Conservation (phyloP, 2,888 invertebrate species). For the Microplitis manilae region DNA sequence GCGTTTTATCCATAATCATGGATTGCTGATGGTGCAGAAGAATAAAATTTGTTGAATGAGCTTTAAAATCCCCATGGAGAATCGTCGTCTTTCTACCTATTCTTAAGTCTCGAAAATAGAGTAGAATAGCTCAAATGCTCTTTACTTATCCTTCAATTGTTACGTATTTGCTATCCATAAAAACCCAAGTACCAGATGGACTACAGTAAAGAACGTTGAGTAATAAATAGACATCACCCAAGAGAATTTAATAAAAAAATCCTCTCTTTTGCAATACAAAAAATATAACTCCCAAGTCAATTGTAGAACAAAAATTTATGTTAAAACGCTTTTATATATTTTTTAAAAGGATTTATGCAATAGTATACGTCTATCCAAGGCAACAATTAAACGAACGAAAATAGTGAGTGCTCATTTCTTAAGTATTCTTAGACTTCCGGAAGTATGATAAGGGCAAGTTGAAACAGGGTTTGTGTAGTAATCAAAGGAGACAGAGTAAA, state of each 20-base stretch:
- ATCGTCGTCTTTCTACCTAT: not conserved
- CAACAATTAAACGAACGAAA: not conserved
- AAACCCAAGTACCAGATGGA: not conserved
- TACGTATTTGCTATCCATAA: not conserved
- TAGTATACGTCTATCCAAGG: not conserved
- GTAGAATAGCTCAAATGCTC: not conserved
- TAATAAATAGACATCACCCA: not conserved
- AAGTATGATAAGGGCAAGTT: constrained; percentile 22
- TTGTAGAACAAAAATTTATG: not conserved
- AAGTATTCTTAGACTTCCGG: constrained; percentile 3
- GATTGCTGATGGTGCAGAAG: not conserved
- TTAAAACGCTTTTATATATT: not conserved
- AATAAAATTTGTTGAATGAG: not conserved
- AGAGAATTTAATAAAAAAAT: not conserved
- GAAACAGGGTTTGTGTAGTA: constrained; percentile 37
- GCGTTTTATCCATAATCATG: not conserved
- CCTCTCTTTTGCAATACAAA: not conserved
- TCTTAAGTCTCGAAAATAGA: not conserved
- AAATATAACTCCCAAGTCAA: not conserved
- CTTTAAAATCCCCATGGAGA: not conserved
- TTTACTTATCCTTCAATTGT: not conserved
- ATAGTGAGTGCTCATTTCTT: not conserved
- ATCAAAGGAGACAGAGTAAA: constrained; percentile 39
- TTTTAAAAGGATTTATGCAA: not conserved
- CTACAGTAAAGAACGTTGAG: not conserved